Percentiles rank a stretch among this genome's conserved stretches.
These are phyloP conservation scores for Rafetus swinhoei DNA, from an alignment of 2,113 vertebrate species.

Conservation along the genomic window DNA sequence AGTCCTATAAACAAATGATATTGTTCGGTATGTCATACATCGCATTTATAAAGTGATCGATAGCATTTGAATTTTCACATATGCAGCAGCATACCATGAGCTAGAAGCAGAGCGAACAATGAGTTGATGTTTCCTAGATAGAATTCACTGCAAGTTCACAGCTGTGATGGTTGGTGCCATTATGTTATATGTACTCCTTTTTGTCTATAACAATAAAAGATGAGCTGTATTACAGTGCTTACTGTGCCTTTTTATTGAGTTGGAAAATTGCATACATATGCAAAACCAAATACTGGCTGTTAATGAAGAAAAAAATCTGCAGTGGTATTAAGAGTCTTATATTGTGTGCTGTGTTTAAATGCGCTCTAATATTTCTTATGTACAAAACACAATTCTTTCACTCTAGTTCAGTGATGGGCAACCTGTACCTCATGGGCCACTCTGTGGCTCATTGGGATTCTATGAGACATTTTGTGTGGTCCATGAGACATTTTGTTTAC, in stretches of 20 bases:
- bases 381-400: neutral
- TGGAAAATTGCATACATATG: neutral
- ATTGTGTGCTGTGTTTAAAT: neutral
- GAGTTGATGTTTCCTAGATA: conserved; percentile 26
- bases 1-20: neutral
- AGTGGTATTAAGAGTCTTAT: neutral
- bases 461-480: too few species aligned
- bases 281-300: neutral
- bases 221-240: conserved; percentile 32
- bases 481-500: too few species aligned
- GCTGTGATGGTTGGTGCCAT: neutral
- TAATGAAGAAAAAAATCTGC: conserved; percentile 20
- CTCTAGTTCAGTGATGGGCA: neutral
- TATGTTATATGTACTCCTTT: conserved; percentile 20
- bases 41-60: neutral
- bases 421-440: too few species aligned
- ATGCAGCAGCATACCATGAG: rapidly evolving
- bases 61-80: neutral
- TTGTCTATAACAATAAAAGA: conserved; percentile 61
- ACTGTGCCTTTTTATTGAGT: conserved; percentile 22
- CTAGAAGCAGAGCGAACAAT: conserved; percentile 33
- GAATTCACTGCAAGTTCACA: conserved; percentile 34
- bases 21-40: rapidly evolving
- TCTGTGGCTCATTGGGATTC: too few species aligned
- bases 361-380: neutral